phyloP scores from a whole-genome alignment of 2,888 invertebrate genomes.

The Drosophila conformis region DNA sequence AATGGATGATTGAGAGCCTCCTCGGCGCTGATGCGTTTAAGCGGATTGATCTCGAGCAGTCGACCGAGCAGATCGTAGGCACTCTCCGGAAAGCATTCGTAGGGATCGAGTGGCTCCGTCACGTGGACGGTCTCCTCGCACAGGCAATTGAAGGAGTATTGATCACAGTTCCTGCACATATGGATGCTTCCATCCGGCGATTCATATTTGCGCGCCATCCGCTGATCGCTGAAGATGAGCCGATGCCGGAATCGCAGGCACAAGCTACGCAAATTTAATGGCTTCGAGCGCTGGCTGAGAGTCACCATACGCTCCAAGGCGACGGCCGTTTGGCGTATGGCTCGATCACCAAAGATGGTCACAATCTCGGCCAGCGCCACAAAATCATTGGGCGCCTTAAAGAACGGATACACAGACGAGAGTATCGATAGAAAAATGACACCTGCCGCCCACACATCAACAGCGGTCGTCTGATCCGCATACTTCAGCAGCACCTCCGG shows the following conservation, averaged over 20 bases:
- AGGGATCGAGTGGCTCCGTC: constrained; percentile 78
- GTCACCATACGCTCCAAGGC: constrained; percentile 87
- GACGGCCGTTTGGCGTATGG: constrained; percentile 89
- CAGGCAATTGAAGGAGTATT: constrained; percentile 84
- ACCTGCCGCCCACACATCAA: constrained; percentile 96
- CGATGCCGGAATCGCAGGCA: constrained; percentile 85
- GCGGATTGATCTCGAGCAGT: constrained; percentile 92
- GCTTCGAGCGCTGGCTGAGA: constrained; percentile 86
- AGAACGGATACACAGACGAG: constrained; percentile 93
- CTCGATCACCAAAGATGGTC: constrained; percentile 90
- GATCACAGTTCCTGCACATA: constrained; percentile 84
- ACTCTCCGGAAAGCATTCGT: constrained; percentile 87
- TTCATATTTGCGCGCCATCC: constrained; percentile 76
- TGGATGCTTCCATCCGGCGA: constrained; percentile 74
- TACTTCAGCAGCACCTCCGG: constrained; percentile 94
- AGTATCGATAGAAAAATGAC: constrained; percentile 92
- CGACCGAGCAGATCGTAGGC: constrained; percentile 90
- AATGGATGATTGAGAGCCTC: constrained; percentile 92
- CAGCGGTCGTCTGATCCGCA: constrained; percentile 92
- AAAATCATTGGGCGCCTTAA: constrained; percentile 92
- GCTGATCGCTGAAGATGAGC: constrained; percentile 77
- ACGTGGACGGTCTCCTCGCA: constrained; percentile 81
- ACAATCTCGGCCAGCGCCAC: constrained; percentile 93
- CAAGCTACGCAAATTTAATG: constrained; percentile 85
- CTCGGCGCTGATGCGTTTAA: constrained; percentile 89